phyloP scores from a whole-genome alignment of 2,797 vertebrate genomes.

The Melanotaenia parkinsoni region DNA sequence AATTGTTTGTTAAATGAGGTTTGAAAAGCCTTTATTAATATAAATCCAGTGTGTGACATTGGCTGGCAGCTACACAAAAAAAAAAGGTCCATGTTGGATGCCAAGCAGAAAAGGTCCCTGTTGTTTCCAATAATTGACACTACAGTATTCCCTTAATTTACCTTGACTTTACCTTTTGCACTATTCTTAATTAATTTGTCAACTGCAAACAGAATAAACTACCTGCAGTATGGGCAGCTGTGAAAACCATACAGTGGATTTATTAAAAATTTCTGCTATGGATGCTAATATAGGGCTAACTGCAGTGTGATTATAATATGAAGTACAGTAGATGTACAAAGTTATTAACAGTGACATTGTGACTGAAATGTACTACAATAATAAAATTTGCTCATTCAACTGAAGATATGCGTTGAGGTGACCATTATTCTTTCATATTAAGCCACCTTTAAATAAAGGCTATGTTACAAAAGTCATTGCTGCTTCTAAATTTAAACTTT shows the following conservation, averaged over 20 bases:
- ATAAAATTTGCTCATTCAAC: slow-evolving; percentile 51
- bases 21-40: slow-evolving; percentile 8
- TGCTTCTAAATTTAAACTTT: slow-evolving; percentile 10
- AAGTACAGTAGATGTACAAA: slow-evolving; percentile 30
- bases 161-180: slow-evolving; percentile 16
- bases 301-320: slow-evolving; percentile 23
- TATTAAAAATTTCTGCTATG: slow-evolving; percentile 4
- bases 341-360: slow-evolving; percentile 9
- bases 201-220: slow-evolving; percentile 11
- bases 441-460: not conserved
- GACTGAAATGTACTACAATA: slow-evolving; percentile 37
- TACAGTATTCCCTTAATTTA: not conserved
- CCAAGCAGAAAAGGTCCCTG: slow-evolving; percentile 7
- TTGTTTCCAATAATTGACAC: not conserved
- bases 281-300: slow-evolving; percentile 14
- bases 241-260: slow-evolving; percentile 14
- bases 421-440: not conserved
- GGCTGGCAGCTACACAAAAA: slow-evolving; percentile 6
- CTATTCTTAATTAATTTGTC: slow-evolving; percentile 7
- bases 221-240: slow-evolving; percentile 36
- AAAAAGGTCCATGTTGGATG: slow-evolving; percentile 11
- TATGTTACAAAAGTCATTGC: not conserved
- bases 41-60: slow-evolving; percentile 6
- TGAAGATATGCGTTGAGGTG: slow-evolving; percentile 2
- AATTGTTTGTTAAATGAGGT: slow-evolving; percentile 6